Percentiles rank a stretch among this genome's conserved stretches.
These are phyloP conservation scores for Drosophila lowei DNA, from an alignment of 1,140 invertebrate genomes.

Conservation along the genomic window DNA sequence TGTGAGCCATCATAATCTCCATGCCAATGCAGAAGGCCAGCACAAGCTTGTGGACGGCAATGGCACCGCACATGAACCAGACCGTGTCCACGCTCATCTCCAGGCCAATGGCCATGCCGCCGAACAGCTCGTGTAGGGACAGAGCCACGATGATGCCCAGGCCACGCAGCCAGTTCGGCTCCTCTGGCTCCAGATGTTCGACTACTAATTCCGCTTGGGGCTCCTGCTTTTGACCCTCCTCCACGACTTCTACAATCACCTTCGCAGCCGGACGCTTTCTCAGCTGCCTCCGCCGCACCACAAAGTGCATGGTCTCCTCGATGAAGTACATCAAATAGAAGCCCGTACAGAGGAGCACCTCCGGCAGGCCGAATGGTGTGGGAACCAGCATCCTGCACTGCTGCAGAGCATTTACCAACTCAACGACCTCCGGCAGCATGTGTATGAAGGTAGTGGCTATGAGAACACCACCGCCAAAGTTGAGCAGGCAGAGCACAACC, in stretches of 20 bases:
- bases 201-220: constrained; percentile 56
- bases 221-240: not conserved
- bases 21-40: constrained; percentile 93
- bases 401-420: constrained; percentile 86
- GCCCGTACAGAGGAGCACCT: constrained; percentile 88
- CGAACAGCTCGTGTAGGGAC: constrained; percentile 95
- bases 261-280: constrained; percentile 20
- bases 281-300: constrained; percentile 84
- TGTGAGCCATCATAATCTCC: constrained; percentile 88
- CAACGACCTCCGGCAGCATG: constrained; percentile 93
- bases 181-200: constrained; percentile 56
- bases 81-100: constrained; percentile 88
- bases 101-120: constrained; percentile 94
- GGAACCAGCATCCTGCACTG: constrained; percentile 83
- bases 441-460: constrained; percentile 95
- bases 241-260: not conserved
- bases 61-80: constrained; percentile 92
- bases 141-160: constrained; percentile 92
- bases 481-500: constrained; percentile 86
- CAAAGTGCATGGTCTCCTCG: constrained; percentile 90
- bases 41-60: constrained; percentile 94
- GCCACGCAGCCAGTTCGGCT: constrained; percentile 86
- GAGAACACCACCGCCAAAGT: constrained; percentile 95
- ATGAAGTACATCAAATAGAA: constrained; percentile 94
- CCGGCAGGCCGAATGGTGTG: constrained; percentile 87